These are phyloP conservation scores for Recurvirostra avosetta DNA, from an alignment of 2,113 vertebrate genomes.

Conservation along the genomic window DNA sequence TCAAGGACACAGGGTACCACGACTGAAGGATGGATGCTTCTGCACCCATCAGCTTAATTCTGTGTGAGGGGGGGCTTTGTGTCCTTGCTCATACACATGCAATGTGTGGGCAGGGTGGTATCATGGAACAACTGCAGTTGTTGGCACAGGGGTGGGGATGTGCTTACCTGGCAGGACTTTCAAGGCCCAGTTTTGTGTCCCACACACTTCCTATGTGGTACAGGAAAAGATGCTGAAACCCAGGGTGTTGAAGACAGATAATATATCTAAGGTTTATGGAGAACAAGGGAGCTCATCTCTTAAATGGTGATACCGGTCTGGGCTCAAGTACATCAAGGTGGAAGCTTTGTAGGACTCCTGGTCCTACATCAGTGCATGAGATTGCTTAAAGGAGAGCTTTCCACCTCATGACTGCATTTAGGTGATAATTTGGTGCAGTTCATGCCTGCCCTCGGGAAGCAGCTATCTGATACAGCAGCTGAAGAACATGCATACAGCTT, in stretches of 20 bases:
- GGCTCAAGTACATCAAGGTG: background rate
- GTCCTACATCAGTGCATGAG: background rate
- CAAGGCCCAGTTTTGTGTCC: background rate
- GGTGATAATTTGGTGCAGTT: background rate
- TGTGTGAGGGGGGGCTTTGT: background rate
- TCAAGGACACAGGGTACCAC: background rate
- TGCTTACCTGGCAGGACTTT: background rate
- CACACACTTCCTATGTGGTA: background rate
- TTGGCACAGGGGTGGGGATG: fast-evolving
- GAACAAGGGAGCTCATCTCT: background rate
- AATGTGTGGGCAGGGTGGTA: background rate
- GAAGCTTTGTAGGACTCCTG: background rate
- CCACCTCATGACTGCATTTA: background rate
- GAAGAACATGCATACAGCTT: background rate
- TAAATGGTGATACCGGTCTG: background rate
- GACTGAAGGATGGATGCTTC: background rate
- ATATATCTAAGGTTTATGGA: background rate
- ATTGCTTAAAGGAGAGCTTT: background rate
- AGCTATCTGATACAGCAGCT: background rate
- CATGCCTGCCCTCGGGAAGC: background rate
- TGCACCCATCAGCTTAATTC: background rate
- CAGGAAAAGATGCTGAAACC: background rate
- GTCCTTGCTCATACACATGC: background rate
- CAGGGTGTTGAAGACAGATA: background rate
- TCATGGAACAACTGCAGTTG: background rate